A percentile compares a stretch with the other conserved stretches of the same genome.
These are phyloP conservation scores for Pao palembangensis DNA, from an alignment of 2,113 vertebrate genomes.

Conservation along the genomic window DNA sequence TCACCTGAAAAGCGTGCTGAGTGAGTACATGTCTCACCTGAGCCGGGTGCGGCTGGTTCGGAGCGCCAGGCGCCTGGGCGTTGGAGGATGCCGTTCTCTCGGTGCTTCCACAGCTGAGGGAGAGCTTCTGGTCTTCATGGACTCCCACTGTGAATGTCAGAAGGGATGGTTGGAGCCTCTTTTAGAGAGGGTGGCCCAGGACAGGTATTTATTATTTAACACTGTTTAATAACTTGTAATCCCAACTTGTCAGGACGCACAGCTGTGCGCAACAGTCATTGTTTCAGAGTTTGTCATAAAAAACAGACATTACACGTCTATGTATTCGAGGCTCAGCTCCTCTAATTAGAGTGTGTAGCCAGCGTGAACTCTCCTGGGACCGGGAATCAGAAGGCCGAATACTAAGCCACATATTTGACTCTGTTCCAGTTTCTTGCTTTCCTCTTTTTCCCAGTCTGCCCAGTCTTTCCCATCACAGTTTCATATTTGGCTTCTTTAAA, in stretches of 20 bases:
- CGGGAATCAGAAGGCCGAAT: slow-evolving; percentile 40
- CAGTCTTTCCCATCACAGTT: not conserved
- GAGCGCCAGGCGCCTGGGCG: slow-evolving; percentile 81
- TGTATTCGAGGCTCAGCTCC: slow-evolving; percentile 28
- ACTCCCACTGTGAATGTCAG: slow-evolving; percentile 86
- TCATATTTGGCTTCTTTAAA: slow-evolving; percentile 11
- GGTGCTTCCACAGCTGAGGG: slow-evolving; percentile 82
- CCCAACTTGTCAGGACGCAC: too few species aligned
- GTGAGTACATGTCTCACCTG: slow-evolving; percentile 82
- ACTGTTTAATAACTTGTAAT: not conserved
- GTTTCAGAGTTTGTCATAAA: too few species aligned
- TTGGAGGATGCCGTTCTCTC: slow-evolving; percentile 78
- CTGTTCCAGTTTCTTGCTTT: slow-evolving; percentile 9
- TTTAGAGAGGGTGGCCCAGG: slow-evolving; percentile 80
- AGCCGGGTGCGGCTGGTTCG: slow-evolving; percentile 82
- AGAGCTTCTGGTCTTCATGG: slow-evolving; percentile 87
- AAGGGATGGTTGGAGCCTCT: slow-evolving; percentile 88
- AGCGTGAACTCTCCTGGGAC: slow-evolving; percentile 34
- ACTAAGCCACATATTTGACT: slow-evolving; percentile 44
- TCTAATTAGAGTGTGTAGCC: slow-evolving; percentile 52
- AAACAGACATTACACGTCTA: not conserved
- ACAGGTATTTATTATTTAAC: slow-evolving; percentile 68
- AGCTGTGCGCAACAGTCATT: too few species aligned
- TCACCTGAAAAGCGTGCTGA: slow-evolving; percentile 80
- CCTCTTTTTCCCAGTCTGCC: slow-evolving; percentile 19